Evolutionary conservation across 2,113 vertebrate genomes (phyloP), one percentile per base, ranked within the genome.

Genomic region (Cynocephalus volans): DNA sequence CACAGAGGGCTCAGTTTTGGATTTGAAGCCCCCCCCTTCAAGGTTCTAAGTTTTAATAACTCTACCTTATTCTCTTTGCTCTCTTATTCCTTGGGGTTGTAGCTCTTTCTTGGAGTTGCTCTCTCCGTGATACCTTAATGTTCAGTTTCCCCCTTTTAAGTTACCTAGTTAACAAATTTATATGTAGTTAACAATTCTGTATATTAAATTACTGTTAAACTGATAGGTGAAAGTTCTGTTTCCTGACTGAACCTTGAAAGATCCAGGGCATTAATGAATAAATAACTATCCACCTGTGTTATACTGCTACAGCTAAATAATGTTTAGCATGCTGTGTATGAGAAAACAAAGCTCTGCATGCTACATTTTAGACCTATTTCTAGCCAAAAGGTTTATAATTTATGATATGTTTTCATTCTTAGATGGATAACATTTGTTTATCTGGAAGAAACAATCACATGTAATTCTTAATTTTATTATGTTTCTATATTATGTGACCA

Each of bases 391-490:
- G 33, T 21, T 88, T 33, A 76, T 24, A 88, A n/a, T 45, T 86
- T 67, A 70, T 82, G 36, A 3, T 81, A 33, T 41, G 4, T 56
- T 96, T 97, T 88, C 85, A 92, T 83, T 79, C 24, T 89, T 4
- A 48, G 28, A 21, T 82, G 17, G 1, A 5, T 56, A 58, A 50
- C 1, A 58, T 69, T 93, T 89, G 3, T 11, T 75, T 93, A 62
- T 52, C 24, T 90, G 28, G 36, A 64, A 65, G 48, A 80, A 93
- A 67, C 18, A 52, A 13, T 64, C 19, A 90, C 60, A 60, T 69
- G 1, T 24, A 93, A 56, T 76, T 81, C 62, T 89, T 88, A 90
- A 90, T 92, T 92, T 54, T 95, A 82, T 48, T 67, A 85, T 70
- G 2, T 36, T 85, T 95, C 26, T 48, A 21, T 85, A 75, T 76